phyloP scores from a whole-genome alignment of 2,888 invertebrate genomes.

The Oxystoma pomonae region DNA sequence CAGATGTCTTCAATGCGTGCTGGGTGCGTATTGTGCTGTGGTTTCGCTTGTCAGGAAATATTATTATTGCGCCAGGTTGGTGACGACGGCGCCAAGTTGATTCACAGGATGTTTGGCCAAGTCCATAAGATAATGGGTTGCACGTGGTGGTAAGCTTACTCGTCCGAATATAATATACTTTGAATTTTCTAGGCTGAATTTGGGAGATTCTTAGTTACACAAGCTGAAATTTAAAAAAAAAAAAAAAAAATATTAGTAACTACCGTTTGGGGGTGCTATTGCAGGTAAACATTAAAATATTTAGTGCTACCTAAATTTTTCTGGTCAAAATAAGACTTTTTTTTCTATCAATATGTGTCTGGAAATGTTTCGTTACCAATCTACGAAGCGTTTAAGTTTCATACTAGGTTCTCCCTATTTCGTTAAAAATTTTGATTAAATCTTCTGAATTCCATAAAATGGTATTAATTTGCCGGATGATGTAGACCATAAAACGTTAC shows the following conservation, averaged over 20 bases:
- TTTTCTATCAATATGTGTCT: too few species aligned
- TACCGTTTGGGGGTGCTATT: conserved; percentile 10
- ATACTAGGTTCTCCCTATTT: too few species aligned
- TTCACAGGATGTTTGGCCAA: conserved; percentile 13
- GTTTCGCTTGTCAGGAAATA: neutral
- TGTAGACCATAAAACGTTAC: neutral
- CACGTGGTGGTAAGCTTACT: conserved; percentile 40
- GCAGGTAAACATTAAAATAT: too few species aligned
- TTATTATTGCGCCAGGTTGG: neutral
- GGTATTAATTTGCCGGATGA: neutral
- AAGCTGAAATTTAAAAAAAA: conserved; percentile 63
- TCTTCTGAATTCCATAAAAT: too few species aligned
- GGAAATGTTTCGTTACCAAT: too few species aligned
- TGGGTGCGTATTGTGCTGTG: conserved; percentile 67
- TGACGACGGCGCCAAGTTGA: neutral
- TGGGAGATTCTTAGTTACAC: conserved; percentile 58
- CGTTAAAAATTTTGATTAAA: too few species aligned
- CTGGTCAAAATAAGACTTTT: too few species aligned
- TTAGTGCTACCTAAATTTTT: too few species aligned
- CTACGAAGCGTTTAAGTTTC: too few species aligned
- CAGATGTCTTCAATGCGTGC: conserved; percentile 89
- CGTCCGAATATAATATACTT: conserved; percentile 44
- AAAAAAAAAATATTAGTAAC: conserved; percentile 40
- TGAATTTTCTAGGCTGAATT: conserved; percentile 52
- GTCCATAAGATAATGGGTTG: conserved; percentile 44